A percentile compares a stretch with the other conserved stretches of the same genome.
Conservation (phyloP, 2,888 invertebrate species). For the Dryobota labecula region DNA sequence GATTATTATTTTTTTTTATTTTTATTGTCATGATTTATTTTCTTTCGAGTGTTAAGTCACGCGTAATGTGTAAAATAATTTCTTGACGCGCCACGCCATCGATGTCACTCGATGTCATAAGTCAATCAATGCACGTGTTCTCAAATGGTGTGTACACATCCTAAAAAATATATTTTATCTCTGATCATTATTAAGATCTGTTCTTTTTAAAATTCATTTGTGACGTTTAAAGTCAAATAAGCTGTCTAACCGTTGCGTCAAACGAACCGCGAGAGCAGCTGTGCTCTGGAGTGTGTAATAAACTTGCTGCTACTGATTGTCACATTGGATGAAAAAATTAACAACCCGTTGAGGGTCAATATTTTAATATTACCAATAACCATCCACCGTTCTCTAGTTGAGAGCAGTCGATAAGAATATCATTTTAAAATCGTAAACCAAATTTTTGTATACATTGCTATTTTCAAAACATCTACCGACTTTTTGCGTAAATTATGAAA, state of each 20-base stretch:
- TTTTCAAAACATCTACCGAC: not conserved
- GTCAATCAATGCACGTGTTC: not conserved
- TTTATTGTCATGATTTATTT: not conserved
- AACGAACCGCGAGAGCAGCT: not conserved
- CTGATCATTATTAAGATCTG: not conserved
- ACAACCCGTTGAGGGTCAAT: not conserved
- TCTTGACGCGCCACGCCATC: not conserved
- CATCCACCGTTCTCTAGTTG: not conserved
- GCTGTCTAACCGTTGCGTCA: not conserved
- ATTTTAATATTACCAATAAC: not conserved
- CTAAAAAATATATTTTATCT: not conserved
- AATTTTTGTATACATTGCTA: not conserved
- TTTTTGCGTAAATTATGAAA: not conserved
- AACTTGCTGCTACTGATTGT: not conserved
- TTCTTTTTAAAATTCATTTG: not conserved
- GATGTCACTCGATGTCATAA: not conserved
- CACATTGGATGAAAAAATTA: not conserved
- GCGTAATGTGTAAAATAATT: not conserved
- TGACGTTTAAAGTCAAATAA: not conserved
- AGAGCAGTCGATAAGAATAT: not conserved
- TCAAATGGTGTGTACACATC: not conserved
- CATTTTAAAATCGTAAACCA: not conserved
- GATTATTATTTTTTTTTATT: too few species aligned
- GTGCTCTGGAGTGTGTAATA: not conserved
- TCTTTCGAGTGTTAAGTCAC: not conserved